phyloP scores from a whole-genome alignment of 2,113 vertebrate species.

The Coturnix japonica region DNA sequence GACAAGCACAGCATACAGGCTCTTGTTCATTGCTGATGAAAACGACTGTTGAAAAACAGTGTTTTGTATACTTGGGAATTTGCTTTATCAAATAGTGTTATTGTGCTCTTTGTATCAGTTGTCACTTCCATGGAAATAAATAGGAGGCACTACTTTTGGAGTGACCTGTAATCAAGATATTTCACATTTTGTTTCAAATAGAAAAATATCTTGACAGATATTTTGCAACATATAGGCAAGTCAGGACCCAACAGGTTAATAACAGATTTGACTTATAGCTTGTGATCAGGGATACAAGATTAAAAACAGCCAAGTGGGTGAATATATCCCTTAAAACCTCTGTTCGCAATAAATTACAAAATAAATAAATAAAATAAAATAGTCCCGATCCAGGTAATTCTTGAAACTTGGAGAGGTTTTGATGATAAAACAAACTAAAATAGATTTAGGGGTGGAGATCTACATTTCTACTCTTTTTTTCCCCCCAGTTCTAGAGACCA shows the following conservation, averaged over 20 bases:
- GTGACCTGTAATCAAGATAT: not conserved
- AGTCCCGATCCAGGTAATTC: not conserved
- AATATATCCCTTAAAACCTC: conserved; percentile 34
- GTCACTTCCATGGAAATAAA: not conserved
- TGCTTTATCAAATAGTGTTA: not conserved
- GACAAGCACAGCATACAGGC: not conserved
- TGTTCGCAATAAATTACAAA: conserved; percentile 25
- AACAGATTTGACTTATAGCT: not conserved
- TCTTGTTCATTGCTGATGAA: not conserved
- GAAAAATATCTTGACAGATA: not conserved
- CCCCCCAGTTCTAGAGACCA: not conserved
- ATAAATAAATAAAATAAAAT: not conserved
- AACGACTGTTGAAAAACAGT: not conserved
- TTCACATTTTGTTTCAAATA: not conserved
- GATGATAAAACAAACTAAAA: conserved; percentile 17
- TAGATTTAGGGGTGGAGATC: not conserved
- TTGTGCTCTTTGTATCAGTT: not conserved
- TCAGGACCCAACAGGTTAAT: conserved; percentile 17
- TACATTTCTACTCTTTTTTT: not conserved
- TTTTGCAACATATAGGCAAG: not conserved
- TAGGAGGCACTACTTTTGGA: not conserved
- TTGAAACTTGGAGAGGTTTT: conserved; percentile 14
- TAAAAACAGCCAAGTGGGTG: not conserved
- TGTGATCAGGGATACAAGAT: not conserved
- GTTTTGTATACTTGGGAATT: not conserved